Percentiles rank a stretch among this genome's conserved stretches.
Evolutionary conservation across 2,797 vertebrate species (phyloP).

Genomic region (Adelosebastes latens): DNA sequence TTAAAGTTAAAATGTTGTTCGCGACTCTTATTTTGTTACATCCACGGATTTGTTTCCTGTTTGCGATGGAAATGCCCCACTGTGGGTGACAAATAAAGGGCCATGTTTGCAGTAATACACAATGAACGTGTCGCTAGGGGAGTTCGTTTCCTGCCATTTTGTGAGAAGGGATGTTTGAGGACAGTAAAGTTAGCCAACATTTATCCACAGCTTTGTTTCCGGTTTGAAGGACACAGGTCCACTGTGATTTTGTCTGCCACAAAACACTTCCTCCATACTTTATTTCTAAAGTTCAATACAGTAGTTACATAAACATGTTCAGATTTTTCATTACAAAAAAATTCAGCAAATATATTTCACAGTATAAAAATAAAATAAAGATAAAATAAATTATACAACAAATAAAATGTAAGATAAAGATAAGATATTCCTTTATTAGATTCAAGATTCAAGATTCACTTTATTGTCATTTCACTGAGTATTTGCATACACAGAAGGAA

Average conservation of each 20-base stretch:
- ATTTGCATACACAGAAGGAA: too few relatives aligned
- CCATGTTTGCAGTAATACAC: constrained; percentile 52
- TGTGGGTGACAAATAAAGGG: constrained; percentile 64
- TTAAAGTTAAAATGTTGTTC: background rate
- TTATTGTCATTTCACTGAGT: too few relatives aligned
- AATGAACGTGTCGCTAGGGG: constrained; percentile 32
- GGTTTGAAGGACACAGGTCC: background rate
- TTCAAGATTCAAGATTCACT: too few relatives aligned
- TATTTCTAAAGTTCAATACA: too few relatives aligned
- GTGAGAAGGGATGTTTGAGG: constrained; percentile 34
- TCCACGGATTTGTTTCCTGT: constrained; percentile 29
- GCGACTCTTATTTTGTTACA: constrained; percentile 60
- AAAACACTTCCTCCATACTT: too few relatives aligned
- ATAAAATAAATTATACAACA: too few relatives aligned
- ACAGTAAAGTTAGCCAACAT: background rate
- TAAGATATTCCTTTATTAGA: too few relatives aligned
- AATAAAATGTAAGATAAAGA: too few relatives aligned
- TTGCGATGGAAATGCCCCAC: constrained; percentile 31
- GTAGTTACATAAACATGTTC: too few relatives aligned
- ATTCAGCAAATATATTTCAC: too few relatives aligned
- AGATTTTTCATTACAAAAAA: too few relatives aligned
- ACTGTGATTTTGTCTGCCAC: background rate
- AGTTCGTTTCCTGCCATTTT: constrained; percentile 74
- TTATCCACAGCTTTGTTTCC: constrained; percentile 9
- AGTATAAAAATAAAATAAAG: too few relatives aligned